Conservation (phyloP, 1,140 invertebrate genomes). For the Drosophila bocqueti region DNA sequence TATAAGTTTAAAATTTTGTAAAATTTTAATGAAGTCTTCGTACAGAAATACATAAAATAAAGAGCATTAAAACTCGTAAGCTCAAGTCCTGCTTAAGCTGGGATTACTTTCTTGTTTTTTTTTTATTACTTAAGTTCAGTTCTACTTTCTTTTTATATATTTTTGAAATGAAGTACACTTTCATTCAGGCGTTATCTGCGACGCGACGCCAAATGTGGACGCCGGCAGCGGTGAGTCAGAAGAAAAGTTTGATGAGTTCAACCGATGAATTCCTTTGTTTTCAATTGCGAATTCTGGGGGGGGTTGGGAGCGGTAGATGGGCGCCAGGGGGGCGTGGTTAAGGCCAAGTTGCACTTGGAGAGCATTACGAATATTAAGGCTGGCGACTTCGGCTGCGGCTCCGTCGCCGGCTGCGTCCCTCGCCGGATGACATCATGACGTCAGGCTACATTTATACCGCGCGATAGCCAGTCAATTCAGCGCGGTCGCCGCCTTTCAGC, state of each 20-base stretch:
- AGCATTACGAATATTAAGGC: slow-evolving; percentile 39
- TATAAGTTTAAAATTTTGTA: neutral
- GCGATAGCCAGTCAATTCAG: slow-evolving; percentile 32
- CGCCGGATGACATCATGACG: slow-evolving; percentile 54
- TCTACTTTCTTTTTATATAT: neutral
- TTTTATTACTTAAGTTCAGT: neutral
- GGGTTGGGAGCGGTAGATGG: neutral
- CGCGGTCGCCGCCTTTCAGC: slow-evolving; percentile 20
- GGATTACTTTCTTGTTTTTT: neutral
- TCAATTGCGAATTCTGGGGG: slow-evolving; percentile 17
- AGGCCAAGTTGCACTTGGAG: slow-evolving; percentile 33
- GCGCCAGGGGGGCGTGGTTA: slow-evolving; percentile 21
- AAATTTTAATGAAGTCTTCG: neutral
- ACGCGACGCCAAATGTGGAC: neutral
- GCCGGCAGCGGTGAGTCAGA: slow-evolving; percentile 30
- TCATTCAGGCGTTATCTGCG: neutral
- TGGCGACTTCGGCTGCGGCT: slow-evolving; percentile 8
- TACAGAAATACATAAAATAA: neutral
- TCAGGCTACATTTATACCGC: slow-evolving; percentile 39
- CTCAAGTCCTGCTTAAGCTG: neutral
- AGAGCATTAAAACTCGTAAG: neutral
- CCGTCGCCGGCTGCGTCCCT: slow-evolving; percentile 9
- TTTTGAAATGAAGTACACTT: neutral
- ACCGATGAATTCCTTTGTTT: slow-evolving; percentile 23
- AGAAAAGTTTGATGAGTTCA: slow-evolving; percentile 25